These are phyloP conservation scores for Drosophila gunungcola DNA, from an alignment of 1,140 invertebrate genomes.

Conservation along the genomic window DNA sequence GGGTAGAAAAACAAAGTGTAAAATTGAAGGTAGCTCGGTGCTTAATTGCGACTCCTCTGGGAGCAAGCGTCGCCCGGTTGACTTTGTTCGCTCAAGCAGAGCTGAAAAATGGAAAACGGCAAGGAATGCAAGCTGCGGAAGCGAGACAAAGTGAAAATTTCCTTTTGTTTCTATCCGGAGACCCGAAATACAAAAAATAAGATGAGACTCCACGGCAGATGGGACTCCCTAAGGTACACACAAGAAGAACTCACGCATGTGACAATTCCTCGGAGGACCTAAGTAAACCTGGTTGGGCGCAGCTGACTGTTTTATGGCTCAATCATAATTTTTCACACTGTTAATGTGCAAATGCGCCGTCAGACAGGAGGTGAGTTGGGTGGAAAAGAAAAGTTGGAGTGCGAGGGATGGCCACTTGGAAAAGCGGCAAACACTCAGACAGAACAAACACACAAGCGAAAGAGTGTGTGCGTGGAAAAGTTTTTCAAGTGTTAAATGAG, in stretches of 20 bases:
- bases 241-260: conserved; percentile 28
- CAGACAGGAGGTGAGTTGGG: neutral
- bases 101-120: conserved; percentile 23
- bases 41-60: conserved; percentile 39
- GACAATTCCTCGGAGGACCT: conserved; percentile 28
- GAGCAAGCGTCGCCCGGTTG: conserved; percentile 22
- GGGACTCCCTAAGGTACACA: neutral
- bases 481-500: conserved; percentile 82
- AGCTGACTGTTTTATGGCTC: conserved; percentile 82
- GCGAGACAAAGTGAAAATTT: conserved; percentile 67
- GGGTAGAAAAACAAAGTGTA: conserved; percentile 7
- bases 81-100: conserved; percentile 41
- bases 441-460: conserved; percentile 19
- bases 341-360: conserved; percentile 77
- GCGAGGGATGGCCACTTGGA: conserved; percentile 32
- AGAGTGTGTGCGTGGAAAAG: conserved; percentile 53
- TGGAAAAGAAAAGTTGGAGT: neutral
- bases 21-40: conserved; percentile 15
- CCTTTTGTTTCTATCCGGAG: conserved; percentile 34
- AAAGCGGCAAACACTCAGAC: conserved; percentile 35
- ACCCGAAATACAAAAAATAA: conserved; percentile 16
- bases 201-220: neutral
- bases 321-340: conserved; percentile 83
- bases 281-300: conserved; percentile 51
- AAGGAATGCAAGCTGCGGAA: conserved; percentile 45